Conservation (phyloP, 2,113 vertebrate genomes). For the Notiomystis cincta region DNA sequence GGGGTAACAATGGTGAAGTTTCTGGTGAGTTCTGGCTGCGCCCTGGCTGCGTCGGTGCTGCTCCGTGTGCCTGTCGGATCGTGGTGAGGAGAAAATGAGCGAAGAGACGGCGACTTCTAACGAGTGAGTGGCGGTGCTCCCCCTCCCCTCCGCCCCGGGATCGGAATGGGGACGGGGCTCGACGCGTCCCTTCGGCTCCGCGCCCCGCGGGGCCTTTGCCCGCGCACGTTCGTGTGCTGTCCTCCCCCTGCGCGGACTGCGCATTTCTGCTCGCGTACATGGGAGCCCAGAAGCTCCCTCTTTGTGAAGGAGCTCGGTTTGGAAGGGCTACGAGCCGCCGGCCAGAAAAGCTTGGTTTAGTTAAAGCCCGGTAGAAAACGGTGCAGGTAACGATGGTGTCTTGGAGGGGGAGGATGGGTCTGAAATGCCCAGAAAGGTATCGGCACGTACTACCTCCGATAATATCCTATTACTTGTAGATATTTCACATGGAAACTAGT, state of each 20-base stretch:
- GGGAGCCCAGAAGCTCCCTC: not conserved
- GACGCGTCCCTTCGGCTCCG: not conserved
- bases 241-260: not conserved
- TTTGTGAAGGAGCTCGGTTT: not conserved
- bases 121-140: conserved; percentile 83
- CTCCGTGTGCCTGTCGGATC: conserved; percentile 81
- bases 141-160: not conserved
- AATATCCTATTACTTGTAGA: conserved; percentile 38
- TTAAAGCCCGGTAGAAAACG: not conserved
- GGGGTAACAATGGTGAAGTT: conserved; percentile 77
- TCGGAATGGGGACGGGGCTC: not conserved
- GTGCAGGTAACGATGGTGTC: not conserved
- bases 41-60: conserved; percentile 84
- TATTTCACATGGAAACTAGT: conserved; percentile 64
- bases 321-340: not conserved
- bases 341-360: not conserved
- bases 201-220: not conserved
- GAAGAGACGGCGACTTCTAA: conserved; percentile 97
- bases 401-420: not conserved
- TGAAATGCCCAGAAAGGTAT: not conserved
- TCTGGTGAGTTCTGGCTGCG: conserved; percentile 72
- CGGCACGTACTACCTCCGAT: not conserved
- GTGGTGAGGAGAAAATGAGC: conserved; percentile 98
- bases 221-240: not conserved
- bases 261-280: not conserved